Evolutionary conservation across 2,797 vertebrate genomes (phyloP), one percentile per base, ranked within the genome.

Genomic region (Danio kyathit): DNA sequence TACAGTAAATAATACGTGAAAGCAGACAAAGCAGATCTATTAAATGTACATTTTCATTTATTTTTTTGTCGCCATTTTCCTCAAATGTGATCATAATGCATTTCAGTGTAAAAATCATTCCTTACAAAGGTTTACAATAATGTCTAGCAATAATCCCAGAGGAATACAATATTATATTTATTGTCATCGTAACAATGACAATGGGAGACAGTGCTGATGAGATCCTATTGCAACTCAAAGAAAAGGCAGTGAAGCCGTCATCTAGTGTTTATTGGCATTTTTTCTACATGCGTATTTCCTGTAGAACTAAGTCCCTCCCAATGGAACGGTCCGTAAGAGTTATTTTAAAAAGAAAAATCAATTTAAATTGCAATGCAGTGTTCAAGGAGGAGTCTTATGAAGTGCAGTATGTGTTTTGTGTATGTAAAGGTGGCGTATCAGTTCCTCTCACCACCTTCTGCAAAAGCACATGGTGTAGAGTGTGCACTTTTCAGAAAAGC

Each of bases 91-190:
- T 92, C 88, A 88, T 90, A 90, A 91, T 92, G 91, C 90, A 91
- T 92, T 90, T 93, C 83, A 89, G 93, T 94, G 93, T 94, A 94
- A 94, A 95, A 95, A 94, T 91, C 92, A 93, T 94, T 95, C 94
- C 94, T 95, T 95, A 95, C 94, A 95, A 95, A 95, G 94, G 94
- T 94, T 95, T 95, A 95, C 94, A 92, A 87, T 93, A 90, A 93
- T 91, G 86, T 93, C 89, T 93, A 92, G 91, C 92, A 89, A 93
- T 93, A 95, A 95, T 95, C 93, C 94, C 94, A 95, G 92, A 95
- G 94, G 94, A 95, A 95, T 95, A 95, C 92, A 91, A 88, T 94
- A 93, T 92, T 76, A 89, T 92, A 91, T 93, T 94, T 94, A 95
- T 95, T 95, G 94, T 92, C 94, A 95, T 88, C 82, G 14, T 93